Evolutionary conservation across 2,888 invertebrate genomes (phyloP).

Genomic region (Ellobium chinense): DNA sequence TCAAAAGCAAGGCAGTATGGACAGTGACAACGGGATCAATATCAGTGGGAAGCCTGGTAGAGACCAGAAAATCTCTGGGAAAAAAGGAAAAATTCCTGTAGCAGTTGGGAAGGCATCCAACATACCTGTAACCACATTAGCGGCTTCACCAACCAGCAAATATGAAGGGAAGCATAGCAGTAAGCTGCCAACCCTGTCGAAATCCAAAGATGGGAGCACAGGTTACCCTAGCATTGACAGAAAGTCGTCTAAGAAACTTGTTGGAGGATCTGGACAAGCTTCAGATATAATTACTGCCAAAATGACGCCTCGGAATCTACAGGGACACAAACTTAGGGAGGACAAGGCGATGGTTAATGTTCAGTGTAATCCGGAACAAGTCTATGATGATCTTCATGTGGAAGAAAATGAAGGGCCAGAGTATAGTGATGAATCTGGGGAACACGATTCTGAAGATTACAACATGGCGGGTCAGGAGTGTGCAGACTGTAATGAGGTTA

Average conservation of each 20-base stretch:
- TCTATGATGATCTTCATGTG: neutral
- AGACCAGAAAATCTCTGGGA: neutral
- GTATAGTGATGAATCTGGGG: neutral
- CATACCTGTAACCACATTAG: neutral
- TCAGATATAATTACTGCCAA: neutral
- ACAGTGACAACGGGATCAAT: neutral
- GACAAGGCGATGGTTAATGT: neutral
- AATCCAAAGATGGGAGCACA: neutral
- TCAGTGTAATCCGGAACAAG: neutral
- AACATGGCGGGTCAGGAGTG: neutral
- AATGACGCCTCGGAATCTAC: neutral
- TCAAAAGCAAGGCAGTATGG: slow-evolving; percentile 1
- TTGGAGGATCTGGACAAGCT: neutral
- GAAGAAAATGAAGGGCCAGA: neutral
- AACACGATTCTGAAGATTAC: neutral
- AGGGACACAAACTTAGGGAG: neutral
- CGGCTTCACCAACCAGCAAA: neutral
- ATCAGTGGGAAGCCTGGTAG: too few relatives aligned
- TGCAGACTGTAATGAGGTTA: neutral
- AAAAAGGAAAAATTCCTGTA: slow-evolving; percentile 36
- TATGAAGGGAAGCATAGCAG: neutral
- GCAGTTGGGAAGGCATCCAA: slow-evolving; percentile 5
- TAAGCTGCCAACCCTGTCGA: slow-evolving; percentile 10
- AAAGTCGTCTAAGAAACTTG: neutral
- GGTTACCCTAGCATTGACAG: neutral